These are phyloP conservation scores for Caenorhabditis angaria DNA, from an alignment of 2,888 invertebrate genomes.

Conservation along the genomic window DNA sequence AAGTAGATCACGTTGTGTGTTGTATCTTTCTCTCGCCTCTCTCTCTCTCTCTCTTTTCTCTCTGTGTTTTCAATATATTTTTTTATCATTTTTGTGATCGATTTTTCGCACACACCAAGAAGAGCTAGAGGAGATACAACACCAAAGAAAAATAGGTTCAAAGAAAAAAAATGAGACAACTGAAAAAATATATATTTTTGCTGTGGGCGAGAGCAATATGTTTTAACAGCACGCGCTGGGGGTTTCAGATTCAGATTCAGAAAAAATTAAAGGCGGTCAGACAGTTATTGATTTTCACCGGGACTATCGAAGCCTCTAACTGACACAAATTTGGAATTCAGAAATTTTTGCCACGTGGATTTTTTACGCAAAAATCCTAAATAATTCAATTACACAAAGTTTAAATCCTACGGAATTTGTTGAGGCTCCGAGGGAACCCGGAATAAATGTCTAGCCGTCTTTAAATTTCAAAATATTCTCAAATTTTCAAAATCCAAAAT, in stretches of 20 bases:
- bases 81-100: constrained; percentile 9
- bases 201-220: neutral
- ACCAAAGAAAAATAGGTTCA: neutral
- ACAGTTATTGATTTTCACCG: neutral
- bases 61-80: constrained; percentile 19
- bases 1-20: too few species aligned
- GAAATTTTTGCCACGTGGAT: too few species aligned
- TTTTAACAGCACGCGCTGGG: constrained; percentile 42
- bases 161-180: too few species aligned
- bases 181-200: neutral
- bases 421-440: too few species aligned
- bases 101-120: constrained; percentile 22
- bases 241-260: neutral
- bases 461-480: neutral
- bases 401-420: too few species aligned
- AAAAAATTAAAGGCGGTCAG: too few species aligned
- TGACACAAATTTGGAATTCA: too few species aligned
- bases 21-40: constrained; percentile 9
- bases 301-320: too few species aligned
- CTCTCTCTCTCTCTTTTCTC: constrained; percentile 24
- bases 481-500: neutral
- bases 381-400: too few species aligned
- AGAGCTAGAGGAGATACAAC: constrained; percentile 7
- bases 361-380: too few species aligned
- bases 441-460: constrained; percentile 1